Percentiles rank a stretch among this genome's conserved stretches.
Conservation (phyloP, 2,888 invertebrate species). For the Baccha elongata region DNA sequence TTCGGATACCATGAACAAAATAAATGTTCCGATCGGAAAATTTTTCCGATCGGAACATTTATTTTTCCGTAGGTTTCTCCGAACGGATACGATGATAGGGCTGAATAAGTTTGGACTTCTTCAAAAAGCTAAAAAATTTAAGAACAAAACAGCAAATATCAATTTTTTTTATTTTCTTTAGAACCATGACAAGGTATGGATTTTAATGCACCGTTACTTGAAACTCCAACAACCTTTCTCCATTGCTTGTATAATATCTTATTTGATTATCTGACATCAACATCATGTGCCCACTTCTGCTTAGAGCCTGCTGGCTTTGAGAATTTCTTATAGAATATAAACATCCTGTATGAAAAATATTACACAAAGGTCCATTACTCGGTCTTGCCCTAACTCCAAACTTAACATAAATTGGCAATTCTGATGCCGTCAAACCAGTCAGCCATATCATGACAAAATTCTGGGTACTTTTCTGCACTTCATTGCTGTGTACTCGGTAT, state of each 20-base stretch:
- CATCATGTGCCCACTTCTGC: constrained; percentile 75
- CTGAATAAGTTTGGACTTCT: too few species aligned
- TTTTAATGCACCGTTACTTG: too few species aligned
- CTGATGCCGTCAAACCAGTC: constrained; percentile 76
- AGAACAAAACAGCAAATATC: too few species aligned
- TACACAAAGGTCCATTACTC: constrained; percentile 71
- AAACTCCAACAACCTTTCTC: too few species aligned
- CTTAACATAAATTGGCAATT: constrained; percentile 75
- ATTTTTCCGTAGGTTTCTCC: too few species aligned
- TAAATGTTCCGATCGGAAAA: too few species aligned
- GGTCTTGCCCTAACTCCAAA: constrained; percentile 77
- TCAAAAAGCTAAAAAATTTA: too few species aligned
- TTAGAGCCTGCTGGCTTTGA: constrained; percentile 75
- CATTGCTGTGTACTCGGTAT: constrained; percentile 2
- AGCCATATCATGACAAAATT: constrained; percentile 78
- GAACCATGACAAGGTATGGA: too few species aligned
- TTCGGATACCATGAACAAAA: too few species aligned
- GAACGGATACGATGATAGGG: too few species aligned
- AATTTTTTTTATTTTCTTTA: too few species aligned
- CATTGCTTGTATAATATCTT: constrained; percentile 74
- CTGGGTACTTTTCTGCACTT: constrained; percentile 6
- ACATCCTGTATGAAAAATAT: constrained; percentile 77
- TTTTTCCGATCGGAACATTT: too few species aligned
- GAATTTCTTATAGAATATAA: constrained; percentile 77
- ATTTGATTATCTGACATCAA: constrained; percentile 76